Percentiles rank a stretch among this genome's conserved stretches.
Conservation (phyloP, 2,113 vertebrate species). For the Muscicapa adusta region DNA sequence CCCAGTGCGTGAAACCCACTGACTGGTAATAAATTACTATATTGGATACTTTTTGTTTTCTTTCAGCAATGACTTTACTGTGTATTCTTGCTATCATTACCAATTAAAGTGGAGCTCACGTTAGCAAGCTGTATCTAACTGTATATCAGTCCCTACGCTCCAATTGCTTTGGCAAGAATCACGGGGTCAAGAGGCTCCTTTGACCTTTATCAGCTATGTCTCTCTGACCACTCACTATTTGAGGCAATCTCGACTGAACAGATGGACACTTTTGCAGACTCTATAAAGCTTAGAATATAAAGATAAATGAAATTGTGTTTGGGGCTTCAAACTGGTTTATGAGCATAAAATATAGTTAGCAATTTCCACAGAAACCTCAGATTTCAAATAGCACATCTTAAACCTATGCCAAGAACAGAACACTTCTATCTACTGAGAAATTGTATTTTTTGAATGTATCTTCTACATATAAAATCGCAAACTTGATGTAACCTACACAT, state of each 20-base stretch:
- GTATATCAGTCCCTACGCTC: conserved; percentile 61
- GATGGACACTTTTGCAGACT: conserved; percentile 81
- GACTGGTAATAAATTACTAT: conserved; percentile 81
- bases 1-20: conserved; percentile 69
- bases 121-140: conserved; percentile 70
- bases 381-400: neutral
- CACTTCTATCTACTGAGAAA: neutral
- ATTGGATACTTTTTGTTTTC: conserved; percentile 81
- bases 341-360: conserved; percentile 62
- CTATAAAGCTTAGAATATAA: conserved; percentile 74
- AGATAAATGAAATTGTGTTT: conserved; percentile 76
- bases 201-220: conserved; percentile 80
- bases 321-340: conserved; percentile 60
- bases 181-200: conserved; percentile 74
- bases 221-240: conserved; percentile 74
- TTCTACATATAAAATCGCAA: neutral
- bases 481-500: neutral
- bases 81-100: conserved; percentile 74
- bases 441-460: neutral
- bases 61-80: conserved; percentile 71
- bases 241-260: conserved; percentile 83
- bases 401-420: neutral
- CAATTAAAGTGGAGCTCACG: conserved; percentile 74
- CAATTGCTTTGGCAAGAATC: conserved; percentile 68
- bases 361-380: conserved; percentile 3